Percentiles rank a stretch among this genome's conserved stretches.
Conservation (phyloP, 2,113 vertebrate species). For the Danionella cerebrum region DNA sequence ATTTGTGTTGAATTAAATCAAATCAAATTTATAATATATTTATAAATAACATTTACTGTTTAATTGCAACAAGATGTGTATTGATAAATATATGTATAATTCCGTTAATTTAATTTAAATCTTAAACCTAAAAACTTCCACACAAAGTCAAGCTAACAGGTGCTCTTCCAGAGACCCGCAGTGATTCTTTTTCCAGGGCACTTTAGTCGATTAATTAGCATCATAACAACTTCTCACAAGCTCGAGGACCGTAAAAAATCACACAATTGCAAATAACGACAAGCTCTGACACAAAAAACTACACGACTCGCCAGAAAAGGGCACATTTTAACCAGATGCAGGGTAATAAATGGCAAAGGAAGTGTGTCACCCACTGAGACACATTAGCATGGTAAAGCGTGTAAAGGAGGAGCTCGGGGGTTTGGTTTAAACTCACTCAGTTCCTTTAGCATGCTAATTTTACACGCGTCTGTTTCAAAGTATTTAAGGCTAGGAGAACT, state of each 20-base stretch:
- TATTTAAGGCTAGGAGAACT: slow-evolving; percentile 27
- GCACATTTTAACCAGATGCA: slow-evolving; percentile 66
- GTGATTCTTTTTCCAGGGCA: slow-evolving; percentile 34
- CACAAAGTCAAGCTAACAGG: too few species aligned
- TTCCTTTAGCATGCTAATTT: slow-evolving; percentile 51
- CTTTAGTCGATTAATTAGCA: slow-evolving; percentile 60
- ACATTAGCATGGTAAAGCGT: slow-evolving; percentile 55
- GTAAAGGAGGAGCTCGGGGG: slow-evolving; percentile 22
- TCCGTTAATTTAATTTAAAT: too few species aligned
- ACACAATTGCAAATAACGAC: slow-evolving; percentile 59
- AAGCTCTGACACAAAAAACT: slow-evolving; percentile 51
- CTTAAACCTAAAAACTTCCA: too few species aligned
- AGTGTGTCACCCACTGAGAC: slow-evolving; percentile 39
- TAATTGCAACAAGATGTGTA: too few species aligned
- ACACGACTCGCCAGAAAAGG: slow-evolving; percentile 59
- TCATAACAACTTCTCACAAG: slow-evolving; percentile 56
- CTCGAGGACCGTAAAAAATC: slow-evolving; percentile 51
- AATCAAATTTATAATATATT: too few species aligned
- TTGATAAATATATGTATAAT: too few species aligned
- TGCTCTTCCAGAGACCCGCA: neutral
- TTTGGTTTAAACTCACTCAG: slow-evolving; percentile 32
- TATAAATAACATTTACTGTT: too few species aligned
- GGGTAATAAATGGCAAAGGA: slow-evolving; percentile 56
- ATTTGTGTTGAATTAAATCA: too few species aligned
- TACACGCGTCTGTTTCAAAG: slow-evolving; percentile 32